phyloP scores from a whole-genome alignment of 2,113 vertebrate genomes.

The Lophius piscatorius region DNA sequence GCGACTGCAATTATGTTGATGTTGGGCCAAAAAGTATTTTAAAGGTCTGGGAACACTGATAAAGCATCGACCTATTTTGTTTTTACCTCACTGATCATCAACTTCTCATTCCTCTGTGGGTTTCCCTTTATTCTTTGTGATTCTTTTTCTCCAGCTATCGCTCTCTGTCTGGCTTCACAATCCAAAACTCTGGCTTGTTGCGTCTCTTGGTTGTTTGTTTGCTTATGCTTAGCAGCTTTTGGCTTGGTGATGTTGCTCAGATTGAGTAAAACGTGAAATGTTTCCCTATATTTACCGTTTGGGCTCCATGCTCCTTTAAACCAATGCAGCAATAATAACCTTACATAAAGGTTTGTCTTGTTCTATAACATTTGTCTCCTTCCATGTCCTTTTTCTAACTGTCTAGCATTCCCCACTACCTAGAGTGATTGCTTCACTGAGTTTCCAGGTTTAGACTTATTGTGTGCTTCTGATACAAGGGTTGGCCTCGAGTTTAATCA shows the following conservation, averaged over 20 bases:
- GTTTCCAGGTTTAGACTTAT: not conserved
- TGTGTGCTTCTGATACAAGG: too few species aligned
- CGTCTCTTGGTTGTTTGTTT: not conserved
- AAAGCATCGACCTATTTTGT: constrained; percentile 31
- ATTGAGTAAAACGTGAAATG: not conserved
- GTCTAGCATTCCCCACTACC: not conserved
- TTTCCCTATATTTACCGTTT: too few species aligned
- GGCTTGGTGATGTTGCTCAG: too few species aligned
- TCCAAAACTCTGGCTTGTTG: not conserved
- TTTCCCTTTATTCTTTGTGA: constrained; percentile 11
- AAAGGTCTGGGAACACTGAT: constrained; percentile 48
- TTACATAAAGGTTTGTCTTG: too few species aligned
- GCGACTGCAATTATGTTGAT: constrained; percentile 43
- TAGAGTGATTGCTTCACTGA: not conserved
- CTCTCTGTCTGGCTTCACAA: constrained; percentile 2
- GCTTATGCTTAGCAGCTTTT: constrained; percentile 3
- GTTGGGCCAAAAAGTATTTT: constrained; percentile 43
- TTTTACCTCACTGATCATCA: constrained; percentile 25
- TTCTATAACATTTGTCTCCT: not conserved
- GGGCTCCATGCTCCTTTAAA: too few species aligned
- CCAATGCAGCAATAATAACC: too few species aligned
- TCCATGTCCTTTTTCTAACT: not conserved
- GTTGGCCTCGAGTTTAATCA: constrained; percentile 23
- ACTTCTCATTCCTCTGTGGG: constrained; percentile 18
- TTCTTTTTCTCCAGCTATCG: constrained; percentile 1